Conservation (phyloP, 2,113 vertebrate genomes). For the Sander lucioperca region DNA sequence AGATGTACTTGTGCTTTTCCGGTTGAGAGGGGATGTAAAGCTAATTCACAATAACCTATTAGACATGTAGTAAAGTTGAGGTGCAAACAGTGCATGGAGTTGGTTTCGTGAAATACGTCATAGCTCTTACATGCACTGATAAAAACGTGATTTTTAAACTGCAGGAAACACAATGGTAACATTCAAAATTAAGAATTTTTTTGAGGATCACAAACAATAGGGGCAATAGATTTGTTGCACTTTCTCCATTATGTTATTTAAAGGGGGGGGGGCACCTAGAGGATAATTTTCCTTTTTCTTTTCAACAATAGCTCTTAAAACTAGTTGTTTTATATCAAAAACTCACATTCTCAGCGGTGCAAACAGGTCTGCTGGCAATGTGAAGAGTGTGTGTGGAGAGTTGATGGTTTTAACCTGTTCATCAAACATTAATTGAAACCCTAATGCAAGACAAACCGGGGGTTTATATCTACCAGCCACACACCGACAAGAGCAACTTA, state of each 20-base stretch:
- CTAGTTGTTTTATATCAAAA: not conserved
- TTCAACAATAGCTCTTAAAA: not conserved
- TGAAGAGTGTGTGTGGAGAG: not conserved
- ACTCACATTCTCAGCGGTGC: not conserved
- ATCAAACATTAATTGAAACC: not conserved
- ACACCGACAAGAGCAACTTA: not conserved
- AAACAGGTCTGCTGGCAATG: slow-evolving; percentile 4
- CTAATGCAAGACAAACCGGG: not conserved
- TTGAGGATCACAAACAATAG: not conserved
- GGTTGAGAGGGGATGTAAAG: not conserved
- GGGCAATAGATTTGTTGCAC: not conserved
- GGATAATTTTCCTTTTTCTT: too few species aligned
- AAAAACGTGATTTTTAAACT: not conserved
- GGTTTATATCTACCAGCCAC: not conserved
- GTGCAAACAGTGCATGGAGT: slow-evolving; percentile 48
- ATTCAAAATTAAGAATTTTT: not conserved
- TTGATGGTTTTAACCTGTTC: not conserved
- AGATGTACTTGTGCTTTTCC: not conserved
- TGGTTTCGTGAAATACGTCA: not conserved
- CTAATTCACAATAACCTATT: slow-evolving; percentile 12
- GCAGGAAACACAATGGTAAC: not conserved
- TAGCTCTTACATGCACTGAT: not conserved
- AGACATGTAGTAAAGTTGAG: slow-evolving; percentile 3
- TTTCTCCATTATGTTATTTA: not conserved
- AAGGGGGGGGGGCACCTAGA: not conserved